Evolutionary conservation across 2,113 vertebrate species (phyloP).

Genomic region (Pedetes capensis): DNA sequence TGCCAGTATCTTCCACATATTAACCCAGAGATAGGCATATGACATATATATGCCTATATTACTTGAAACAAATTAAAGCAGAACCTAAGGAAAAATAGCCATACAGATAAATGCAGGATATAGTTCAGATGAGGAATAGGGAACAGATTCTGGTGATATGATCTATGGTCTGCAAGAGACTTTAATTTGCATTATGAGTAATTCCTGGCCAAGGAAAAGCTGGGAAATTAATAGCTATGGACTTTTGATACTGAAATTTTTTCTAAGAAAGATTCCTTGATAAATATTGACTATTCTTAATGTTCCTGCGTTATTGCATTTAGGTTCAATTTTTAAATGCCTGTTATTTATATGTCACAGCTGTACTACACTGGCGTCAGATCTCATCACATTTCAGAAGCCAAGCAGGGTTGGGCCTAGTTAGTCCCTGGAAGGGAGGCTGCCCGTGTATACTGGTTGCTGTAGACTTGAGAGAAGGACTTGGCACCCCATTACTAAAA

Average conservation of each 20-base stretch:
- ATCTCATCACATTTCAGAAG: no score
- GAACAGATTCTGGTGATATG: not conserved
- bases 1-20: not conserved
- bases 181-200: constrained; percentile 16
- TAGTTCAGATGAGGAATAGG: not conserved
- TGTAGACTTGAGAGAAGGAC: no score
- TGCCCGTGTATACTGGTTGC: no score
- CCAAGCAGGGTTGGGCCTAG: no score
- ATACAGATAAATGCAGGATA: not conserved
- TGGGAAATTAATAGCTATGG: not conserved
- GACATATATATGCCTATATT: not conserved
- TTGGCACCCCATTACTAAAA: no score
- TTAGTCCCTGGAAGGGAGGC: no score
- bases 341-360: constrained; percentile 23
- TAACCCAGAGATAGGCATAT: not conserved
- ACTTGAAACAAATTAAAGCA: not conserved
- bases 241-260: not conserved
- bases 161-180: not conserved
- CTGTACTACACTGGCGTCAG: no score
- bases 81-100: not conserved
- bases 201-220: not conserved
- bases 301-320: not conserved
- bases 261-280: not conserved
- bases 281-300: not conserved
- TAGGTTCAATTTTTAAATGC: constrained; percentile 32